Evolutionary conservation across 2,113 vertebrate species (phyloP).

Genomic region (Tyrannus savana): DNA sequence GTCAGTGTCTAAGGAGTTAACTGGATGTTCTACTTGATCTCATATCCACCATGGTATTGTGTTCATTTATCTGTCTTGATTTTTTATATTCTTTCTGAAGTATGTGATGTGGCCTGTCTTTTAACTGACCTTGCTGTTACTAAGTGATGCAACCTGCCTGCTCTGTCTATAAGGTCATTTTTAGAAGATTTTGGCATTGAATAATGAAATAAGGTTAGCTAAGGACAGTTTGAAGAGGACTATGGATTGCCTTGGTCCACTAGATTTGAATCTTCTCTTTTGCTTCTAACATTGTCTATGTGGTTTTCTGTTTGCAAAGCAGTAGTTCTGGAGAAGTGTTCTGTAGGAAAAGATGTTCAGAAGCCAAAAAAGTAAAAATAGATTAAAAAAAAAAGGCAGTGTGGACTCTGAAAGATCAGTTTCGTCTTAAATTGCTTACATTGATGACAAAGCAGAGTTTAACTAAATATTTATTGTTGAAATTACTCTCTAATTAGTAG

Average conservation of each 20-base stretch:
- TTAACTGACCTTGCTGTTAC: not conserved
- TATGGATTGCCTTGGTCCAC: not conserved
- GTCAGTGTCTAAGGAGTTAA: not conserved
- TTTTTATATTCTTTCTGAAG: not conserved
- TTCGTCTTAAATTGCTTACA: conserved; percentile 69
- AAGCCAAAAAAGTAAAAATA: conserved; percentile 74
- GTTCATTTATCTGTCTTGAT: not conserved
- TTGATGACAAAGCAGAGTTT: conserved; percentile 76
- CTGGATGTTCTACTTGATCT: not conserved
- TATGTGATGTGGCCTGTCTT: not conserved
- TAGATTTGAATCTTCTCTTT: conserved; percentile 21
- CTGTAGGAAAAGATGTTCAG: conserved; percentile 32
- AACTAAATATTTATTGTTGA: conserved; percentile 77
- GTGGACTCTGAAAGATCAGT: conserved; percentile 37
- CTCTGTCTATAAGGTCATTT: not conserved
- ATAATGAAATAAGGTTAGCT: not conserved
- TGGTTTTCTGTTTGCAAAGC: conserved; percentile 59
- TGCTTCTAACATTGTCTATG: conserved; percentile 8
- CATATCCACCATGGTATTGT: not conserved
- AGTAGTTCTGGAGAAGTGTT: conserved; percentile 48
- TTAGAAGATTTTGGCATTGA: not conserved
- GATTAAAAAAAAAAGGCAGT: conserved; percentile 59
- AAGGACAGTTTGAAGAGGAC: not conserved
- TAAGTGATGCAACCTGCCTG: not conserved
- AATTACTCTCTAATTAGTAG: conserved; percentile 71